A percentile compares a stretch with the other conserved stretches of the same genome.
phyloP scores from a whole-genome alignment of 2,113 vertebrate genomes.

The Microcebus lehilahytsara region DNA sequence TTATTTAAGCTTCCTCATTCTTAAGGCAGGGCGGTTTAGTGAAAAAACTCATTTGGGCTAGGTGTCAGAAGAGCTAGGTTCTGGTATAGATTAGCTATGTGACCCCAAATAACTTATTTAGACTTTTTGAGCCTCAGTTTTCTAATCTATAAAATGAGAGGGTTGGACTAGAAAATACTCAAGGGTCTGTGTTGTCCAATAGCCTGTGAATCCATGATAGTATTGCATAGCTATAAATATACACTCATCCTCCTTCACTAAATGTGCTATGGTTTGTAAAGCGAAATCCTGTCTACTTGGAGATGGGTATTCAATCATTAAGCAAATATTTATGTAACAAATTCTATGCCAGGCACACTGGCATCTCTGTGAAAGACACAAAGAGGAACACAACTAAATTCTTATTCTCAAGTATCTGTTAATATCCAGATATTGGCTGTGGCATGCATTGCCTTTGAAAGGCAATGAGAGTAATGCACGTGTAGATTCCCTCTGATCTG shows the following conservation, averaged over 20 bases:
- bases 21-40: constrained; percentile 26
- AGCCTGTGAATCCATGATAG: not conserved
- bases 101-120: constrained; percentile 40
- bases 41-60: constrained; percentile 32
- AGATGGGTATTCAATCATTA: not conserved
- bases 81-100: constrained; percentile 1
- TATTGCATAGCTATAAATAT: not conserved
- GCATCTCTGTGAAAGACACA: not conserved
- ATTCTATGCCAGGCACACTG: not conserved
- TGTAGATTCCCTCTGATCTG: not conserved
- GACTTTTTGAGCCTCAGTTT: not conserved
- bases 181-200: not conserved
- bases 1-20: constrained; percentile 69
- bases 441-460: not conserved
- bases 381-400: not conserved
- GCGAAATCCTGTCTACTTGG: not conserved
- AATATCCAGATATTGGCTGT: not conserved
- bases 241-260: not conserved
- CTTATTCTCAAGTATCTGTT: not conserved
- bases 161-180: not conserved
- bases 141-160: constrained; percentile 29
- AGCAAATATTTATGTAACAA: not conserved
- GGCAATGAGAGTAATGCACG: not conserved
- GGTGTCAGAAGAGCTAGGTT: constrained; percentile 5
- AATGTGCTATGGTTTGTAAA: not conserved